Base-by-base conservation (phyloP, 2,797 vertebrate genomes). In the Pseudopleuronectes americanus region DNA sequence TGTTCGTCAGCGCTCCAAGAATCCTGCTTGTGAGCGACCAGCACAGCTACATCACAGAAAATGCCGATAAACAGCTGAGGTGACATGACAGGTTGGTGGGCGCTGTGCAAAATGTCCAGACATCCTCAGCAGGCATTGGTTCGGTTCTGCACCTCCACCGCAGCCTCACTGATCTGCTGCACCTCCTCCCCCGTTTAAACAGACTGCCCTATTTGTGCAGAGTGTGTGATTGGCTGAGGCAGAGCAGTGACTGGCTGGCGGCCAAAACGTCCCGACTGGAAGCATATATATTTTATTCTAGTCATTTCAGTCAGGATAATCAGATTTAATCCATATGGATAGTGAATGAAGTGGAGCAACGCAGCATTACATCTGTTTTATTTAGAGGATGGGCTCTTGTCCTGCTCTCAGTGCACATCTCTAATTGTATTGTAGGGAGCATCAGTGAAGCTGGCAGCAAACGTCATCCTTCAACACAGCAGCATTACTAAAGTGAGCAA, bases 131-230 rank as follows among this genome's bases (percentile, higher is more conserved):
- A 61, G 69, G 24, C 36, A 64, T 61, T 60, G 57, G 12, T 43
- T 56, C 56, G 22, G 22, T 54, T 21, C 10, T 38, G 12, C 47
- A 21, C 26, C 41, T 19, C 54, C 33, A 36, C 58, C 56, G 68
- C 55, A 49, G 60, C 8, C 13, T 67, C 56, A 45, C 43, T 55
- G 49, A 58, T 33, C 54, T 60, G 49, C 60, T 64, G 14, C 7
- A 0, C 62, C 53, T 69, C 64, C 53, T 43, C 4, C 57, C 31
- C 8, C 22, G 0, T 71, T 74, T 57, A 72, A 81, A 84, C 47
- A 79, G 58, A 85, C 70, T 74, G 65, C 41, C 22, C 64, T 65
- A 19, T 84, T 89, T 88, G 76, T 84, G 61, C 61, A 73, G 59
- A 47, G 57, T 71, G 74, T 76, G 55, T 76, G 86, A 90, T 76